Conservation (phyloP, 2,797 vertebrate genomes). For the Apodemus agrarius region DNA sequence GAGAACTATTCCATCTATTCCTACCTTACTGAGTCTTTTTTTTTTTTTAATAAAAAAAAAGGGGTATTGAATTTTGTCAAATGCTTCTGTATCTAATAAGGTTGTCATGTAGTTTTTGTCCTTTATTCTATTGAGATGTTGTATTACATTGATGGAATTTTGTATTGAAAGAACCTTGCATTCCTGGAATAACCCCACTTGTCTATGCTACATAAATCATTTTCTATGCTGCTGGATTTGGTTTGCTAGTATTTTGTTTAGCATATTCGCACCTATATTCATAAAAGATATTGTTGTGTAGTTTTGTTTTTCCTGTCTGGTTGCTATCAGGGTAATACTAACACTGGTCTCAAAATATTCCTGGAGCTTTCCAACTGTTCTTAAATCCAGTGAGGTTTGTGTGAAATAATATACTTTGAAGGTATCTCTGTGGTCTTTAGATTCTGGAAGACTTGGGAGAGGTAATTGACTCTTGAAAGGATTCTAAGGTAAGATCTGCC, state of each 20-base stretch:
- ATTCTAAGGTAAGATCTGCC: background rate
- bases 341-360: background rate
- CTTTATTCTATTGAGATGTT: slow-evolving; percentile 50
- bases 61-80: slow-evolving; percentile 54
- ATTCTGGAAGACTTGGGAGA: background rate
- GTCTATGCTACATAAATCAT: slow-evolving; percentile 66
- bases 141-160: slow-evolving; percentile 61
- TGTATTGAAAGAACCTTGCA: slow-evolving; percentile 58
- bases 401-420: background rate
- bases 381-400: background rate
- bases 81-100: slow-evolving; percentile 50
- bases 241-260: slow-evolving; percentile 67
- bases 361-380: background rate
- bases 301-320: slow-evolving; percentile 19
- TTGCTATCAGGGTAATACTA: background rate
- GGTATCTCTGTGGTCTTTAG: background rate
- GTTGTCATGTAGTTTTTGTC: slow-evolving; percentile 59
- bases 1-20: slow-evolving; percentile 51
- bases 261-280: slow-evolving; percentile 50
- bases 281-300: slow-evolving; percentile 43
- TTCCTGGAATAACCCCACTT: slow-evolving; percentile 60
- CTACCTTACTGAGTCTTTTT: slow-evolving; percentile 40
- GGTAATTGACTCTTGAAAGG: background rate
- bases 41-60: slow-evolving; percentile 38
- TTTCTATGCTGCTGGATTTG: slow-evolving; percentile 66